A percentile compares a stretch with the other conserved stretches of the same genome.
These are phyloP conservation scores for Lucifuga dentata DNA, from an alignment of 2,113 vertebrate species.

Conservation along the genomic window DNA sequence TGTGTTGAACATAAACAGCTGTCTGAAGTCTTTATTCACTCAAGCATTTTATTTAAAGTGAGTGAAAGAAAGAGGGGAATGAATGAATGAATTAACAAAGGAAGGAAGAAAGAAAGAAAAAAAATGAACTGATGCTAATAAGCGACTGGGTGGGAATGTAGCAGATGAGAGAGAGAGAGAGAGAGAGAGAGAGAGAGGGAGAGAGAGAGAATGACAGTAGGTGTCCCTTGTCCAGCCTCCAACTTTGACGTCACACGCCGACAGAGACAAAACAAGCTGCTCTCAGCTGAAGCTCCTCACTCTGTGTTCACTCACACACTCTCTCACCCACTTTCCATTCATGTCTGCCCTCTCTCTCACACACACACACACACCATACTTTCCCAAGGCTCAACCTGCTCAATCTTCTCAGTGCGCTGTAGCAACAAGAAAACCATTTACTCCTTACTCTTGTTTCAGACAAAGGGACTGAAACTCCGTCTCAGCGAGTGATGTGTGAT, in stretches of 20 bases:
- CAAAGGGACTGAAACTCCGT: conserved; percentile 21
- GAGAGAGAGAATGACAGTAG: conserved; percentile 44
- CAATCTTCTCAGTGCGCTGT: conserved; percentile 1
- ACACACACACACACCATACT: background rate
- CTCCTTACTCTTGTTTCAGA: background rate
- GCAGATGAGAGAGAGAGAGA: conserved; percentile 43
- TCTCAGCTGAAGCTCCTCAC: conserved; percentile 77
- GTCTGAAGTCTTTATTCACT: no score
- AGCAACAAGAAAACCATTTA: conserved; percentile 23
- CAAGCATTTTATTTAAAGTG: no score
- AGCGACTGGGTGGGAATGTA: conserved; percentile 29
- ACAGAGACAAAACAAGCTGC: conserved; percentile 85
- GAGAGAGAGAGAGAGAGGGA: conserved; percentile 42
- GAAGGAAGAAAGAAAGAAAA: background rate
- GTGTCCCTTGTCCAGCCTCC: conserved; percentile 74
- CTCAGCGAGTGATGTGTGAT: conserved; percentile 9
- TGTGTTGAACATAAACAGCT: no score
- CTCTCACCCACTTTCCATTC: conserved; percentile 42
- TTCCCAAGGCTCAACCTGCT: no score
- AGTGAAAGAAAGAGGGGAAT: conserved; percentile 8
- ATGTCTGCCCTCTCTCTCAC: conserved; percentile 45
- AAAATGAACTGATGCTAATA: background rate
- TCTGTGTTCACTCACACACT: conserved; percentile 55
- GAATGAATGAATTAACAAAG: conserved; percentile 17
- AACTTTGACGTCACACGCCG: conserved; percentile 83